Percentiles rank a stretch among this genome's conserved stretches.
These are phyloP conservation scores for Prietella phreatophila DNA, from an alignment of 2,113 vertebrate genomes.

Conservation along the genomic window DNA sequence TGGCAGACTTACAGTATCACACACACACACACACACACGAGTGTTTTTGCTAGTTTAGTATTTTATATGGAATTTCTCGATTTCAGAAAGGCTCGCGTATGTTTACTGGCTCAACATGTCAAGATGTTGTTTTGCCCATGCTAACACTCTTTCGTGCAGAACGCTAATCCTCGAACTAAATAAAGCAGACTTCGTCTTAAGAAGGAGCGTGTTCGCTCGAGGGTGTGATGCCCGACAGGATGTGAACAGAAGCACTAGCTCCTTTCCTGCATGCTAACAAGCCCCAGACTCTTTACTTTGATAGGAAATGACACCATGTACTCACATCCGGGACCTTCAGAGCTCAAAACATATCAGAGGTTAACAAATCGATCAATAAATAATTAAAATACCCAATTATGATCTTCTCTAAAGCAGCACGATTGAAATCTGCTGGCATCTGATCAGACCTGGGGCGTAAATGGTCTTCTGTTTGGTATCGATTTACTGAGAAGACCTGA, in stretches of 20 bases:
- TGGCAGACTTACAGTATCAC: neutral
- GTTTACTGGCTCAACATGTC: neutral
- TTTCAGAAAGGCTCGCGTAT: no score
- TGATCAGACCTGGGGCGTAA: neutral
- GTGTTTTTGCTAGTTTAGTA: neutral
- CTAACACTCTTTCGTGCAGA: neutral
- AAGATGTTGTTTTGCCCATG: neutral
- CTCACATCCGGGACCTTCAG: neutral
- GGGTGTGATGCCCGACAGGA: constrained; percentile 13
- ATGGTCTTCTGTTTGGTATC: neutral
- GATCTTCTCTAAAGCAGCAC: neutral
- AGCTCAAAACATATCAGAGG: neutral
- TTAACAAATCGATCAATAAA: neutral
- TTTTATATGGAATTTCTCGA: neutral
- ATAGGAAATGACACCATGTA: neutral
- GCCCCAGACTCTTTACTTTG: neutral
- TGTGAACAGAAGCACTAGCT: neutral
- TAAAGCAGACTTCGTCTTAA: constrained; percentile 1
- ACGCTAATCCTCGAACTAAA: constrained; percentile 6
- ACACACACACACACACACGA: neutral
- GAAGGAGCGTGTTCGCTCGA: neutral
- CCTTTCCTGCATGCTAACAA: constrained; percentile 22
- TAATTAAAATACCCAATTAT: neutral
- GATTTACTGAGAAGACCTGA: neutral
- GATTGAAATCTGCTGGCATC: neutral